Percentiles rank a stretch among this genome's conserved stretches.
Conservation (phyloP, 2,888 invertebrate genomes). For the Microctonus hyperodae region DNA sequence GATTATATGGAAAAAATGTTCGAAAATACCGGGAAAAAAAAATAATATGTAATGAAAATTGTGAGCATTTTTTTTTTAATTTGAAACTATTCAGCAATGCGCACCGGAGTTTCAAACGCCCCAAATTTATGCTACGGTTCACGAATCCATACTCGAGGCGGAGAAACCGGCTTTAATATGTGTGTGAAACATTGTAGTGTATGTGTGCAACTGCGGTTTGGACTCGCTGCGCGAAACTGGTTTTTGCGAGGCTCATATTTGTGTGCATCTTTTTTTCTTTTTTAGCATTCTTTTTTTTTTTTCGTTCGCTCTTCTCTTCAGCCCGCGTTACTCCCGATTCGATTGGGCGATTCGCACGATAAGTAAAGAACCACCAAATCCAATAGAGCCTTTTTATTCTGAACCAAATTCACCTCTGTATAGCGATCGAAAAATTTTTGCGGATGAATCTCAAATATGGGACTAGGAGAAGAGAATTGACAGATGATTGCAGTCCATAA, state of each 20-base stretch:
- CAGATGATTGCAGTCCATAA: too few relatives aligned
- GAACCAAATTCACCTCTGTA: too few relatives aligned
- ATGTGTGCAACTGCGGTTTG: constrained; percentile 17
- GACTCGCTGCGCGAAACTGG: constrained; percentile 37
- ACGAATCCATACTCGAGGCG: constrained; percentile 24
- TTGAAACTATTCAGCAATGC: background rate
- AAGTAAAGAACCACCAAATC: constrained; percentile 35
- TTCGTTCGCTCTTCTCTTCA: background rate
- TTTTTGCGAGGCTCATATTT: constrained; percentile 30
- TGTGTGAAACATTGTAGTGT: background rate
- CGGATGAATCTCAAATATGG: too few relatives aligned
- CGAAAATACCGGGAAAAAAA: background rate
- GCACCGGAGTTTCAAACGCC: background rate
- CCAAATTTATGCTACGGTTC: constrained; percentile 31
- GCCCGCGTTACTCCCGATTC: background rate
- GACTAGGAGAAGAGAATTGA: too few relatives aligned
- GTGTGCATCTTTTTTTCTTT: constrained; percentile 13
- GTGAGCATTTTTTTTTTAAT: background rate
- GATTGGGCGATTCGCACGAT: constrained; percentile 31
- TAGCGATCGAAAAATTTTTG: too few relatives aligned
- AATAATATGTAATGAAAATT: background rate
- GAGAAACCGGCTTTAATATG: constrained; percentile 22
- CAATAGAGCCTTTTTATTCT: too few relatives aligned
- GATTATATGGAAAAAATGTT: background rate
- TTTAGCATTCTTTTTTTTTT: constrained; percentile 10